phyloP scores from a whole-genome alignment of 2,888 invertebrate genomes.

The Pilophorus perplexus region DNA sequence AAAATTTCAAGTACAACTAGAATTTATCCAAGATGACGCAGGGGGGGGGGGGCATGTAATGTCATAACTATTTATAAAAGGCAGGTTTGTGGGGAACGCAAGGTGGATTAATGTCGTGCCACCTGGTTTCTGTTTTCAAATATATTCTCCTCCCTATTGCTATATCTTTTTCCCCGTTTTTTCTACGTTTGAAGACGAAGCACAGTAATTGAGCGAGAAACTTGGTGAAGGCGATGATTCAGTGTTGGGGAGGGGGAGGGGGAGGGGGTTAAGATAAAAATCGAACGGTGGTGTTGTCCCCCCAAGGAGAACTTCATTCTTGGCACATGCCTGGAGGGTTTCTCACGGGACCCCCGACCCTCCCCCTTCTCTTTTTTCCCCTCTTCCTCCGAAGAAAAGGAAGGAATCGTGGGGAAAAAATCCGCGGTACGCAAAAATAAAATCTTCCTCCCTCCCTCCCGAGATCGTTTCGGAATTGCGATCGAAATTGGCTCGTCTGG shows the following conservation, averaged over 20 bases:
- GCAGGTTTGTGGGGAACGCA: no score
- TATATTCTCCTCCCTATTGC: no score
- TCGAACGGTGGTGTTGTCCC: constrained; percentile 20
- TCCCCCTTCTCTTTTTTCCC: neutral
- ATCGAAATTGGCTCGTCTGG: constrained; percentile 31
- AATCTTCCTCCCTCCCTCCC: neutral
- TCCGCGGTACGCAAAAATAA: constrained; percentile 5
- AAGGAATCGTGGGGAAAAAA: neutral
- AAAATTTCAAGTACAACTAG: no score
- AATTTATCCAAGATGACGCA: no score
- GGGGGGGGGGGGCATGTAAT: no score
- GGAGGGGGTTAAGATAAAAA: constrained; percentile 20
- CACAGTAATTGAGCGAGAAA: no score
- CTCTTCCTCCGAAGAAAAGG: neutral
- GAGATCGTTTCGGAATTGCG: constrained; percentile 26
- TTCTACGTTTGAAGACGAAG: no score
- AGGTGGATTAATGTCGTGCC: no score
- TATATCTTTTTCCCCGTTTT: no score
- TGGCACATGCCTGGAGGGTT: constrained; percentile 24
- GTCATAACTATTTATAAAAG: no score
- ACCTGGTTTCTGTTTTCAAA: no score
- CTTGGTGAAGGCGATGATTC: no score
- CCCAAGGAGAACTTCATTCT: constrained; percentile 42
- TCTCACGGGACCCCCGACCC: constrained; percentile 23
- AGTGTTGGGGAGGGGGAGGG: neutral